Evolutionary conservation across 2,113 vertebrate species (phyloP), one percentile per base, ranked within the genome.

Genomic region (Numenius arquata): DNA sequence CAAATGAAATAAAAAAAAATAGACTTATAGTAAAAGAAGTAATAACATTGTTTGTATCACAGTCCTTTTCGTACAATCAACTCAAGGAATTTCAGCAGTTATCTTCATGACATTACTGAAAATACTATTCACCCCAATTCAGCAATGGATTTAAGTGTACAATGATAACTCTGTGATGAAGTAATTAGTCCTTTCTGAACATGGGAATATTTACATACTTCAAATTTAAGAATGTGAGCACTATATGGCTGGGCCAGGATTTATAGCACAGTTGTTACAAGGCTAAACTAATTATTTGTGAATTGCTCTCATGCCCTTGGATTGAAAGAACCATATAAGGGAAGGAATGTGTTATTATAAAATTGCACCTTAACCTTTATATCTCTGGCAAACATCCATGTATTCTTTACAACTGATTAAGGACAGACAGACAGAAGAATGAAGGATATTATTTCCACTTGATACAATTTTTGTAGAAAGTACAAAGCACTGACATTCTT

Each of bases 221-320:
- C 89, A 90, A 81, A 92, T 93, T 92, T 93, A 85, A 89, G 79
- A 90, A 90, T 82, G 65, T 43, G 70, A 77, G 65, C 53, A 62
- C 48, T 62, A 3, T 19, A 19, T 73, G 40, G 48, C 59, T 73
- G 45, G 70, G 38, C 22, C 56, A 92, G 68, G 85, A 89, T 96
- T 94, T 89, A 95, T 66, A 88, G 77, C 81, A 71, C 29, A 66
- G 70, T 34, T 85, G 41, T 82, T 88, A 94, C 45, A 87, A 95
- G 92, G 87, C 89, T 96, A 95, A 96, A 96, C 87, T 91, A 95
- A 95, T 95, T 95, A 94, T 95, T 96, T 96, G 90, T 91, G 91
- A 96, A 94, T 90, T 96, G 89, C 86, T 96, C 66, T 91, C 86
- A 81, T 94, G 92, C 53, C 89, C 95, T 94, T 92, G 93, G 74